Evolutionary conservation across 2,888 invertebrate species (phyloP).

Genomic region (Lithophane semibrunnea): DNA sequence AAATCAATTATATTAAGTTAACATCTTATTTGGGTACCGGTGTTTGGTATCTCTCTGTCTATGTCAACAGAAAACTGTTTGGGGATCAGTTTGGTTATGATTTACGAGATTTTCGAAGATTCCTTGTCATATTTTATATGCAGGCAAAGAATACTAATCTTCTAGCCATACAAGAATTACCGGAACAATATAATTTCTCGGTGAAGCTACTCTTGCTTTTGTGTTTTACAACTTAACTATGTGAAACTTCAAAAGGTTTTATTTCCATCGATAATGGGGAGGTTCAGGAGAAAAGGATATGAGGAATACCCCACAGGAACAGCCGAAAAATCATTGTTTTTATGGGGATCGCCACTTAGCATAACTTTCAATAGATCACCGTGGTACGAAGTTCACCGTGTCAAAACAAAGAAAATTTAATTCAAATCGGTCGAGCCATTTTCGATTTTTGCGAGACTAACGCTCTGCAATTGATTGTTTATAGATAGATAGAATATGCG

Average conservation of each 20-base stretch:
- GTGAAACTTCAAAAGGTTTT: fast-evolving
- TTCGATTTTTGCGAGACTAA: too few species aligned
- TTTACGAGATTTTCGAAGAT: slow-evolving; percentile 26
- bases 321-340: too few species aligned
- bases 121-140: not conserved
- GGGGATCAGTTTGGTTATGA: slow-evolving; percentile 29
- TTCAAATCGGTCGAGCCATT: too few species aligned
- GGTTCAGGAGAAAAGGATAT: too few species aligned
- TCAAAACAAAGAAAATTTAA: too few species aligned
- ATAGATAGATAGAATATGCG: too few species aligned
- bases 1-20: slow-evolving; percentile 86
- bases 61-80: slow-evolving; percentile 50
- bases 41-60: slow-evolving; percentile 41
- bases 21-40: slow-evolving; percentile 79
- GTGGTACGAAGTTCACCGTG: too few species aligned
- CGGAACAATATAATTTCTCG: not conserved
- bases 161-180: not conserved
- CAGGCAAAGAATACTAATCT: not conserved
- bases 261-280: too few species aligned
- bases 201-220: not conserved
- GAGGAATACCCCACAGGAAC: too few species aligned
- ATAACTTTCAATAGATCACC: too few species aligned
- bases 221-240: not conserved
- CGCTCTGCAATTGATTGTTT: too few species aligned
- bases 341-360: too few species aligned